A percentile compares a stretch with the other conserved stretches of the same genome.
Conservation (phyloP, 2,888 invertebrate genomes). For the Lasioglossum villosulum region DNA sequence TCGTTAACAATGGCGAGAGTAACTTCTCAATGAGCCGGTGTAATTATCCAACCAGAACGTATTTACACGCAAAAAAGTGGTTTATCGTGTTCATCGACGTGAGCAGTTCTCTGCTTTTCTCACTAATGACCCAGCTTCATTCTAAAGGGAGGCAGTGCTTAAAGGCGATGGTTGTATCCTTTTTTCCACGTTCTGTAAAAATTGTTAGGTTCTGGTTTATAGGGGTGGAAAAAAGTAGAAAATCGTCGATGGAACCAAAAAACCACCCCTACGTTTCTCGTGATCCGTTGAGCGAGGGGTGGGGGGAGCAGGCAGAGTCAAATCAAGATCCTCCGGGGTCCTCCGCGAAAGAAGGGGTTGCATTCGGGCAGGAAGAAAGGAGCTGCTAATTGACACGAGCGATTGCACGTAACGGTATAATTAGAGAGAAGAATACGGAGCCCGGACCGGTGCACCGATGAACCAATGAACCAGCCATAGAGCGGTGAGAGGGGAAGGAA, state of each 20-base stretch:
- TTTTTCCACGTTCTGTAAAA: background rate
- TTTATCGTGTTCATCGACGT: slow-evolving; percentile 57
- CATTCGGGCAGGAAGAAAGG: slow-evolving; percentile 70
- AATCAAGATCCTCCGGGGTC: slow-evolving; percentile 58
- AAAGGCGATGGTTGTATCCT: slow-evolving; percentile 36
- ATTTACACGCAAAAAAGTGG: slow-evolving; percentile 53
- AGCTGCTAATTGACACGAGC: slow-evolving; percentile 76
- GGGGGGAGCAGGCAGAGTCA: slow-evolving; percentile 30
- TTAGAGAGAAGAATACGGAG: slow-evolving; percentile 75
- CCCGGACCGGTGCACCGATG: slow-evolving; percentile 73
- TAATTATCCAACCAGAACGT: slow-evolving; percentile 44
- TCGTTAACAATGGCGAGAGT: slow-evolving; percentile 13
- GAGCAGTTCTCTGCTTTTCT: slow-evolving; percentile 51
- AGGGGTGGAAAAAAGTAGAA: background rate
- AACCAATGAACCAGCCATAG: slow-evolving; percentile 70
- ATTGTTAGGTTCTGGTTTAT: too few species aligned
- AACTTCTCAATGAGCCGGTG: slow-evolving; percentile 35
- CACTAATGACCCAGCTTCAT: slow-evolving; percentile 52
- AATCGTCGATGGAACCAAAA: background rate
- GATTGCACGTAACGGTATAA: slow-evolving; percentile 76
- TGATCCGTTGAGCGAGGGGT: background rate
- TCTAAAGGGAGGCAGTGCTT: slow-evolving; percentile 45
- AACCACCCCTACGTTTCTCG: background rate
- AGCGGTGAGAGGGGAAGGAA: slow-evolving; percentile 50
- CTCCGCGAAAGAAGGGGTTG: slow-evolving; percentile 53